phyloP scores from a whole-genome alignment of 1,140 invertebrate species.

The Drosophila saltans region DNA sequence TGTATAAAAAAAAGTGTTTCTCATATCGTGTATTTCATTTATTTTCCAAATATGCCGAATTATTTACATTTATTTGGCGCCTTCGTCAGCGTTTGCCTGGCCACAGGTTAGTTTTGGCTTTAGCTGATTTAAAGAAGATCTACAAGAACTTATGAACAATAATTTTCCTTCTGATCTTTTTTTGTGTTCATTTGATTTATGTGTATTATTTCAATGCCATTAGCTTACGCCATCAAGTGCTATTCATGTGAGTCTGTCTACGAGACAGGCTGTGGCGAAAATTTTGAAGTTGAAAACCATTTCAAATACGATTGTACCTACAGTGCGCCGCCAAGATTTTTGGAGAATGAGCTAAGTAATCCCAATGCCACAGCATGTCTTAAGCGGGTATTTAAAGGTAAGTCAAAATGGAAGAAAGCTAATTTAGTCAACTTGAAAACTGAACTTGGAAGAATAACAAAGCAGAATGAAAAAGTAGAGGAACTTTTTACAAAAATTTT shows the following conservation, averaged over 20 bases:
- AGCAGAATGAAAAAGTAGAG: no score
- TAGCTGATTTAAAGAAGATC: background rate
- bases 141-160: conserved; percentile 14
- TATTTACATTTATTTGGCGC: conserved; percentile 67
- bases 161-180: conserved; percentile 27
- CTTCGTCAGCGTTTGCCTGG: conserved; percentile 43
- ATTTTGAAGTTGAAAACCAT: conserved; percentile 71
- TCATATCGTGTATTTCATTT: conserved; percentile 11
- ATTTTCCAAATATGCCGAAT: conserved; percentile 50
- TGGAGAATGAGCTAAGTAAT: conserved; percentile 55
- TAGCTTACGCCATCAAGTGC: conserved; percentile 75
- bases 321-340: conserved; percentile 69
- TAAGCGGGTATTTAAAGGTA: conserved; percentile 65
- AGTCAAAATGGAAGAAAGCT: conserved; percentile 21
- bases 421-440: no score
- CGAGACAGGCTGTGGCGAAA: conserved; percentile 66
- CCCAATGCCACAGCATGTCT: conserved; percentile 76
- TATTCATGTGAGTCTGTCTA: conserved; percentile 76
- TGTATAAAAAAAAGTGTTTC: conserved; percentile 13
- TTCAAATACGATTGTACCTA: conserved; percentile 75
- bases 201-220: conserved; percentile 61
- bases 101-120: conserved; percentile 59
- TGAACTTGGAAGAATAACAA: no score
- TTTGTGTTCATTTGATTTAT: conserved; percentile 10
- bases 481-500: no score